Base-by-base conservation (phyloP, 2,888 invertebrate genomes). In the Nomada hirtipes region DNA sequence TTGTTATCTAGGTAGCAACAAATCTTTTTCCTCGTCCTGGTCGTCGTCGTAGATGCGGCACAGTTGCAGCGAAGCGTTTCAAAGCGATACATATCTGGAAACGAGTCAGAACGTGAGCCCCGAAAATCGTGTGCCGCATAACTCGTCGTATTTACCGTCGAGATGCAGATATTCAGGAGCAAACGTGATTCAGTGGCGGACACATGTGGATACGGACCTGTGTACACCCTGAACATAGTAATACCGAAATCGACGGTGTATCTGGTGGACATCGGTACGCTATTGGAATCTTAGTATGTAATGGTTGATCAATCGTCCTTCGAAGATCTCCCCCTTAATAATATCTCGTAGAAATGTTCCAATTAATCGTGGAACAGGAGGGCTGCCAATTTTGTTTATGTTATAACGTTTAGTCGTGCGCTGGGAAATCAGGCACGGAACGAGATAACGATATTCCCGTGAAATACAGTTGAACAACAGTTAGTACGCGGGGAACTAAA, bases 101-200 rank as follows among this genome's bases (percentile, higher is more conserved):
- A 59, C 23, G 76, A 81, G 68, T 64, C 53, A 71, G 65, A 79
- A 72, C 76, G 67, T 59, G 86, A 74, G 74, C 71, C 71, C 36
- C 7, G 83, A 83, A 83, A 86, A 86, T 79, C 82, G 72, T 86
- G 79, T 76, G 61, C 76, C 53, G 77, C 73, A 80, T 76, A 82
- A 85, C 76, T 80, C 72, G 73, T 63, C 73, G 80, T 86, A 86
- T 85, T 86, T 86, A 77, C 86, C 75, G 29, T 77, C 44, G 82
- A 67, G 84, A 86, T 86, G 84, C 87, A 76, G 87, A 85, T 87
- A 83, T 78, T 82, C 83, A 29, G 68, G 79, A 42, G 82, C 72
- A 82, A 87, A 84, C 84, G 82, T 85, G 78, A 80, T 85, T 85
- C 83, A 82, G 74, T 57, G 52, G 67, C 55, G 68, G 71, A 55